Evolutionary conservation across 2,797 vertebrate species (phyloP).

Genomic region (Helicolenus hilgendorfi): DNA sequence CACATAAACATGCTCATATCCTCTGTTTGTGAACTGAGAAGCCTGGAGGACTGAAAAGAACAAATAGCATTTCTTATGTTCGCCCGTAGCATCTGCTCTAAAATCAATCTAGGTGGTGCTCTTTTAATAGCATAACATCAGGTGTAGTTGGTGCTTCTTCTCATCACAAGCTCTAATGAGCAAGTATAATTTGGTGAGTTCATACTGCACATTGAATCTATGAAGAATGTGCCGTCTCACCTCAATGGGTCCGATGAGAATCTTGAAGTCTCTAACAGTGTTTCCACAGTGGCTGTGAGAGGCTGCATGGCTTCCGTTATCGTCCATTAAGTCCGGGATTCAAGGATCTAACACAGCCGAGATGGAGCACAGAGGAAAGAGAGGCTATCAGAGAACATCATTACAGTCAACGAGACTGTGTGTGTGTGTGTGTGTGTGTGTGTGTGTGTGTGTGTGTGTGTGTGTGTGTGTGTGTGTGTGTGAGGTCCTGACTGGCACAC

Average conservation of each 20-base stretch:
- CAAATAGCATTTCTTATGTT: constrained; percentile 29
- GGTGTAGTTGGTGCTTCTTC: constrained; percentile 16
- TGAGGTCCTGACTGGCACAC: neutral
- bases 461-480: neutral
- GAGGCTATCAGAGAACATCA: constrained; percentile 55
- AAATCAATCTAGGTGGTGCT: constrained; percentile 22
- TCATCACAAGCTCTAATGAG: constrained; percentile 34
- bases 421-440: neutral
- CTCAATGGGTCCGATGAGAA: constrained; percentile 49
- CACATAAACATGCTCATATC: neutral
- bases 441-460: neutral
- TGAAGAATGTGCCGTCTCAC: constrained; percentile 53
- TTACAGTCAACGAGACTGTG: constrained; percentile 9
- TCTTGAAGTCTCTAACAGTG: constrained; percentile 40
- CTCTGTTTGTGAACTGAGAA: constrained; percentile 4
- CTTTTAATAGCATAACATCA: constrained; percentile 21
- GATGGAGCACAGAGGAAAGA: constrained; percentile 46
- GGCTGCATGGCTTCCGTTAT: constrained; percentile 59
- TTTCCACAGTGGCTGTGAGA: constrained; percentile 39
- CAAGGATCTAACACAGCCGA: constrained; percentile 36
- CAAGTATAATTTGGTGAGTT: constrained; percentile 11
- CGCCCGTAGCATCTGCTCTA: constrained; percentile 12
- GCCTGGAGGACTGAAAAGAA: constrained; percentile 28
- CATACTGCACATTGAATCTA: constrained; percentile 24
- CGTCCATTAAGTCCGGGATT: constrained; percentile 66